These are phyloP conservation scores for Synergus itoensis DNA, from an alignment of 2,888 invertebrate genomes.

Conservation along the genomic window DNA sequence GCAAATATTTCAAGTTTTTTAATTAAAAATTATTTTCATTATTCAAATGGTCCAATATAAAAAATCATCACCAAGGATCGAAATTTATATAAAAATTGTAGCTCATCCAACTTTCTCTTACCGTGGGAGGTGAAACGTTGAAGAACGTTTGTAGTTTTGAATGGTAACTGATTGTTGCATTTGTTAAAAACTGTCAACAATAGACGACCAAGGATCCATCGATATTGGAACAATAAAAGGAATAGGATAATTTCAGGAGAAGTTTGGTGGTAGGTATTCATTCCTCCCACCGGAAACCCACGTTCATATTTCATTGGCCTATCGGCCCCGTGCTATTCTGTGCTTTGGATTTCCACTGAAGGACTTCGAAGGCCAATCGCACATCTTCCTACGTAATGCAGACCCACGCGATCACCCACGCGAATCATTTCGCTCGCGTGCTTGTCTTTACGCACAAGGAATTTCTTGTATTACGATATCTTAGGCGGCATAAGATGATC, in stretches of 20 bases:
- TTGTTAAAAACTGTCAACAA: neutral
- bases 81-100: neutral
- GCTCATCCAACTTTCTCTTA: too few relatives aligned
- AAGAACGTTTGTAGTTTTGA: too few relatives aligned
- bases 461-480: slow-evolving; percentile 34
- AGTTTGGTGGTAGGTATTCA: slow-evolving; percentile 51
- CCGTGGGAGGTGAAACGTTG: too few relatives aligned
- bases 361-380: slow-evolving; percentile 68
- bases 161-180: neutral
- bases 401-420: slow-evolving; percentile 65
- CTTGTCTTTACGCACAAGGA: slow-evolving; percentile 6
- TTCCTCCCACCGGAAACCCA: slow-evolving; percentile 65
- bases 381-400: slow-evolving; percentile 40
- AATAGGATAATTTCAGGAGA: slow-evolving; percentile 24
- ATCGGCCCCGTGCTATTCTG: slow-evolving; percentile 53
- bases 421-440: slow-evolving; percentile 34
- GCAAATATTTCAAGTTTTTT: too few relatives aligned
- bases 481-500: slow-evolving; percentile 14
- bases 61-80: neutral
- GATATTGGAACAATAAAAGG: slow-evolving; percentile 17
- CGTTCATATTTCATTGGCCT: slow-evolving; percentile 52
- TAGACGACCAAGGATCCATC: neutral
- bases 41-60: too few relatives aligned
- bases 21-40: too few relatives aligned
- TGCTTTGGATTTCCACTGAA: slow-evolving; percentile 61